Percentiles rank a stretch among this genome's conserved stretches.
Conservation (phyloP, 2,113 vertebrate species). For the Eonycteris spelaea region DNA sequence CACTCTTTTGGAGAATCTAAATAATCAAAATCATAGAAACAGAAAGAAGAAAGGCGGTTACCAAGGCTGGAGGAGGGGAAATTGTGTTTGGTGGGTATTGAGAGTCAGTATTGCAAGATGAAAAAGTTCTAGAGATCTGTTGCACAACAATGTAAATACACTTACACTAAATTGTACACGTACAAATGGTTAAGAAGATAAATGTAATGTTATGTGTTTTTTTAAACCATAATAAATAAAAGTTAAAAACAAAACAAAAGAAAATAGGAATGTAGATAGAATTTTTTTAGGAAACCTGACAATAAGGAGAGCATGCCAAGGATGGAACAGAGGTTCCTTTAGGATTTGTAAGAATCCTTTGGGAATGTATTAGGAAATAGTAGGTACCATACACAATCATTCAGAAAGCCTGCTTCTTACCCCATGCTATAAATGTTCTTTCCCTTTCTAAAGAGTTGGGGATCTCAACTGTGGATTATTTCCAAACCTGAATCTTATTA, state of each 20-base stretch:
- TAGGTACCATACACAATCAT: not conserved
- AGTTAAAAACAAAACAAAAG: not conserved
- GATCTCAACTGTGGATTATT: not conserved
- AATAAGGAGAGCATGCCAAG: not conserved
- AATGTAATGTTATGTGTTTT: not conserved
- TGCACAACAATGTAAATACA: not conserved
- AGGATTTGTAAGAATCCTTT: not conserved
- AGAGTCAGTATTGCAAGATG: not conserved
- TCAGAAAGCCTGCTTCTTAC: not conserved
- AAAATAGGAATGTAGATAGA: not conserved
- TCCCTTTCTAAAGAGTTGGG: not conserved
- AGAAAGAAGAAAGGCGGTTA: not conserved
- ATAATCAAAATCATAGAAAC: not conserved
- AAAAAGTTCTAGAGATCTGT: not conserved
- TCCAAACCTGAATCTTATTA: not conserved
- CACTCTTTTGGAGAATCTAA: not conserved
- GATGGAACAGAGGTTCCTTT: not conserved
- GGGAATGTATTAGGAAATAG: not conserved
- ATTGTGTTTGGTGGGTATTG: not conserved
- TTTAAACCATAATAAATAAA: not conserved
- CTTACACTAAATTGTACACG: not conserved
- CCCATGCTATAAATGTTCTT: not conserved
- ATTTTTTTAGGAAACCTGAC: not conserved
- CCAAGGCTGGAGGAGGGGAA: not conserved
- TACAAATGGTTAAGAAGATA: not conserved